Conservation (phyloP, 2,888 invertebrate species). For the Salticus scenicus region DNA sequence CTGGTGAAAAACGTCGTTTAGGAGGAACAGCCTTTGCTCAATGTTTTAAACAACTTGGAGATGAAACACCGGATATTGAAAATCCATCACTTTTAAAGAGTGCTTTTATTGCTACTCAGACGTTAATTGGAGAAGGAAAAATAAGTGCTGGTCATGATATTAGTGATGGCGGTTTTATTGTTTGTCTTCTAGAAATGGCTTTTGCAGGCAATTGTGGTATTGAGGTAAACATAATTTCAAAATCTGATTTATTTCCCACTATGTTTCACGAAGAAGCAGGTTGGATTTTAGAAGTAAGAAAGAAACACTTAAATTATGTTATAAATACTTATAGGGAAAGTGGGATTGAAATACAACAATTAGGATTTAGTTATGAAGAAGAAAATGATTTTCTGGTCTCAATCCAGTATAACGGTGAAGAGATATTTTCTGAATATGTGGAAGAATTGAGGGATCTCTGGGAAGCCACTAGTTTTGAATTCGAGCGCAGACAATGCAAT, state of each 20-base stretch:
- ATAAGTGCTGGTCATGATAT: constrained; percentile 93
- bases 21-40: constrained; percentile 96
- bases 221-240: constrained; percentile 74
- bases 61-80: constrained; percentile 87
- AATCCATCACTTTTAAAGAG: constrained; percentile 81
- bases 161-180: constrained; percentile 96
- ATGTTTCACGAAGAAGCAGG: constrained; percentile 91
- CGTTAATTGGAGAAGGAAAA: constrained; percentile 83
- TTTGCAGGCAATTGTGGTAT: constrained; percentile 92
- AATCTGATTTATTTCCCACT: constrained; percentile 79
- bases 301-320: constrained; percentile 79
- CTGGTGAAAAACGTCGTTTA: constrained; percentile 83
- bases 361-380: constrained; percentile 75
- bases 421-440: constrained; percentile 76
- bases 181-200: constrained; percentile 95
- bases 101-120: constrained; percentile 89
- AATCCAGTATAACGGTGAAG: constrained; percentile 26
- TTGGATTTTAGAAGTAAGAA: constrained; percentile 85
- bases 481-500: constrained; percentile 90
- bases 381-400: constrained; percentile 28
- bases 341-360: constrained; percentile 81
- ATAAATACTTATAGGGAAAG: constrained; percentile 80
- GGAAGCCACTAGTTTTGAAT: constrained; percentile 95
- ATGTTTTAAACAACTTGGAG: constrained; percentile 88
- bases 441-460: constrained; percentile 86